Evolutionary conservation across 2,113 vertebrate genomes (phyloP).

Genomic region (Lepus americanus): DNA sequence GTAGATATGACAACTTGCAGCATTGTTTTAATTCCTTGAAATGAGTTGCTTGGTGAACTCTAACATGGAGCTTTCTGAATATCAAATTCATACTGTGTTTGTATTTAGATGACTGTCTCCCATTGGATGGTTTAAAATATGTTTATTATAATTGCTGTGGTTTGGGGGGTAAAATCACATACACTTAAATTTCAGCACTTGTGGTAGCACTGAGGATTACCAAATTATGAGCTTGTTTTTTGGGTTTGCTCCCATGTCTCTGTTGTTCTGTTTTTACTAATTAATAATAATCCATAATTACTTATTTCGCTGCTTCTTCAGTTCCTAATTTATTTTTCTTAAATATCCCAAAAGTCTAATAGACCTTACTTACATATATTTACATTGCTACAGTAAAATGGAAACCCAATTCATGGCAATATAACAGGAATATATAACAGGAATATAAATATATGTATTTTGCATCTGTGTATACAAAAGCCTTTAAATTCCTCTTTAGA

Average conservation of each 20-base stretch:
- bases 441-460: too few species aligned
- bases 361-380: neutral
- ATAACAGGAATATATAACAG: neutral
- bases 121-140: constrained; percentile 25
- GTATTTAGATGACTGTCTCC: neutral
- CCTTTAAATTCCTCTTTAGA: constrained; percentile 3
- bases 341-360: neutral
- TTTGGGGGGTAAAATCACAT: neutral
- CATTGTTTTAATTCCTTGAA: constrained; percentile 29
- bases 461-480: neutral
- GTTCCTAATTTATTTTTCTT: constrained; percentile 50
- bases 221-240: constrained; percentile 33
- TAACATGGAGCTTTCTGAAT: neutral
- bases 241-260: neutral
- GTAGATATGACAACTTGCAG: neutral
- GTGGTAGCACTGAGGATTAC: neutral
- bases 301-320: neutral
- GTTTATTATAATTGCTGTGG: neutral
- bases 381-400: neutral
- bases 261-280: constrained; percentile 26
- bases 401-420: neutral
- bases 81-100: neutral
- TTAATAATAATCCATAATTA: constrained; percentile 50
- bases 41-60: neutral
- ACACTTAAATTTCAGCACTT: constrained; percentile 25